Evolutionary conservation across 2,797 vertebrate species (phyloP), one percentile per base, ranked within the genome.

Genomic region (Sparidentex hasta): DNA sequence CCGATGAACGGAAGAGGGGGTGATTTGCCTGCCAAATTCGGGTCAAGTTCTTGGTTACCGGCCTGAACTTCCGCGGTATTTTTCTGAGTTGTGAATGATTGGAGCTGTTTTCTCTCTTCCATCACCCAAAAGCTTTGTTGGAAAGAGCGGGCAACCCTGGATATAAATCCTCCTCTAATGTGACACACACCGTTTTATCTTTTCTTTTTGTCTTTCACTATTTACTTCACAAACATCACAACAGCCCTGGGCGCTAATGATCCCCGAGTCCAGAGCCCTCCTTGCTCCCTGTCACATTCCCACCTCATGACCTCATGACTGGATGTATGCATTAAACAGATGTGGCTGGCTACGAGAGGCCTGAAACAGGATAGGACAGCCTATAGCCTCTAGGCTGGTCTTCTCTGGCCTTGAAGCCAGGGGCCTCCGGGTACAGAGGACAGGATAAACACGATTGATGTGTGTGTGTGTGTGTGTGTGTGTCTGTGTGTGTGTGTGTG

Each of bases 271-370:
- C 91, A 81, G 82, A 87, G 87, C 82, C 75, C 87, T 74, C 71
- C 80, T 82, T 90, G 87, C 90, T 91, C 88, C 78, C 76, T 91
- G 92, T 91, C 92, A 93, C 90, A 93, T 92, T 91, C 91, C 92
- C 92, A 90, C 83, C 90, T 88, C 82, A 88, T 94, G 93, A 94
- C 90, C 87, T 93, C 87, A 92, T 90, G 89, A 75, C 87, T 89
- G 86, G 80, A 87, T 92, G 90, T 93, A 93, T 93, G 92, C 87
- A 92, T 94, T 94, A 93, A 95, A 92, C 92, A 94, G 93, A 94
- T 92, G 92, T 93, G 90, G 87, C 87, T 85, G 87, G 80, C 92
- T 90, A 84, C 65, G 90, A 88, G 90, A 83, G 89, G 89, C 86
- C 87, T 93, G 92, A 94, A 94, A 94, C 92, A 85, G 90, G 91